phyloP scores from a whole-genome alignment of 2,113 vertebrate genomes.

The Paracanthobrama guichenoti region DNA sequence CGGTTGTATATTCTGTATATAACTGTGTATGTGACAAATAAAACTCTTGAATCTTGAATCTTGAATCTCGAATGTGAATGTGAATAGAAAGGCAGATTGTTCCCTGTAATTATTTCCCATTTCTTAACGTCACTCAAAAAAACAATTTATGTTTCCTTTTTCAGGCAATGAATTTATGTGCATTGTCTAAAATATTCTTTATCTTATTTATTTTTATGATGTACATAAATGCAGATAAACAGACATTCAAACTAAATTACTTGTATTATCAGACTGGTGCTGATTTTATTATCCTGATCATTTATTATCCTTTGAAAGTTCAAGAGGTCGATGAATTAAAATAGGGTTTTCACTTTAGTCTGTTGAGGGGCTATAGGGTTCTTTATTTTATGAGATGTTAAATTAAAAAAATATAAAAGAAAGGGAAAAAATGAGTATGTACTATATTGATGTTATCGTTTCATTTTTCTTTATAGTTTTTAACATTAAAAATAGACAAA shows the following conservation, averaged over 20 bases:
- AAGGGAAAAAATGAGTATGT: background rate
- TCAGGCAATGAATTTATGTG: background rate
- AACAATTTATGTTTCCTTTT: background rate
- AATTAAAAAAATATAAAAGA: too few relatives aligned
- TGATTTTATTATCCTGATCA: background rate
- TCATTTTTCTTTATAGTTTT: background rate
- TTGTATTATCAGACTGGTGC: background rate
- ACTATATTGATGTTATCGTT: background rate
- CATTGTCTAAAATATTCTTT: too few relatives aligned
- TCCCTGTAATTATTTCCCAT: background rate
- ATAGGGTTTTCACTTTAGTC: background rate
- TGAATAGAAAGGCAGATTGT: background rate
- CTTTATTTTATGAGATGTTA: too few relatives aligned
- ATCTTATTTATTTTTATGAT: too few relatives aligned
- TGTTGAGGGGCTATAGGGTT: too few relatives aligned
- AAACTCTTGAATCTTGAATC: too few relatives aligned
- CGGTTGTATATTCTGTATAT: too few relatives aligned
- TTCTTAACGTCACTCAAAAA: background rate
- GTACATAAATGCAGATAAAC: background rate
- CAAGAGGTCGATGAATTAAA: background rate
- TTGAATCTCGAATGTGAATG: too few relatives aligned
- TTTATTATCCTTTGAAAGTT: background rate
- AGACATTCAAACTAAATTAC: background rate
- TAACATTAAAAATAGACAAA: background rate
- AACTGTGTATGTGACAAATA: too few relatives aligned